These are phyloP conservation scores for Coilia nasus DNA, from an alignment of 2,797 vertebrate species.

Conservation along the genomic window DNA sequence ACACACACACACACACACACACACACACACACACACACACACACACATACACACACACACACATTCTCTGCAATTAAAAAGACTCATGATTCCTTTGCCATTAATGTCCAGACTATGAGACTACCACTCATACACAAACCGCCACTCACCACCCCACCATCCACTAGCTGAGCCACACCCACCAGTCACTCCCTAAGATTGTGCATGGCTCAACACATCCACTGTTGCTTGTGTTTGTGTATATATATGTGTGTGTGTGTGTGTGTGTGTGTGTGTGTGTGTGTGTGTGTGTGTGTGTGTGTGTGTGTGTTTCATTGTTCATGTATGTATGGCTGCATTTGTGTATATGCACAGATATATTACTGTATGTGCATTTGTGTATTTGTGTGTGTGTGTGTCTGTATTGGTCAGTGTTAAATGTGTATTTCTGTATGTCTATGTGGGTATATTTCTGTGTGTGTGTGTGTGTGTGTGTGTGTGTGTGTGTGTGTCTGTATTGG, in stretches of 20 bases:
- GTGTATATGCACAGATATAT: not conserved
- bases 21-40: too few relatives aligned
- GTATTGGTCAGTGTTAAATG: not conserved
- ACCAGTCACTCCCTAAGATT: not conserved
- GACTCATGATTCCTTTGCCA: too few relatives aligned
- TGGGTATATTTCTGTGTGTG: not conserved
- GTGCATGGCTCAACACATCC: not conserved
- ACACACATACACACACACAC: too few relatives aligned
- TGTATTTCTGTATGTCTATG: conserved; percentile 27
- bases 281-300: too few relatives aligned
- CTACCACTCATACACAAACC: too few relatives aligned
- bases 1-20: conserved; percentile 17
- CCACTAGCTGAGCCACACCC: not conserved
- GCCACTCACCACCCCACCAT: too few relatives aligned
- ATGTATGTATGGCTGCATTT: not conserved
- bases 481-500: not conserved
- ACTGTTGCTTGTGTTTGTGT: too few relatives aligned
- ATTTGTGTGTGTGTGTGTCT: not conserved
- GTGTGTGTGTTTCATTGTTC: too few relatives aligned
- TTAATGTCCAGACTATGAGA: too few relatives aligned
- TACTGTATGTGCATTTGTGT: not conserved
- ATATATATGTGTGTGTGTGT: too few relatives aligned
- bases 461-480: not conserved
- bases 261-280: too few relatives aligned
- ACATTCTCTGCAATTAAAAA: not conserved